Evolutionary conservation across 1,140 invertebrate genomes (phyloP), one percentile per base, ranked within the genome.

Genomic region (Campodea augens): DNA sequence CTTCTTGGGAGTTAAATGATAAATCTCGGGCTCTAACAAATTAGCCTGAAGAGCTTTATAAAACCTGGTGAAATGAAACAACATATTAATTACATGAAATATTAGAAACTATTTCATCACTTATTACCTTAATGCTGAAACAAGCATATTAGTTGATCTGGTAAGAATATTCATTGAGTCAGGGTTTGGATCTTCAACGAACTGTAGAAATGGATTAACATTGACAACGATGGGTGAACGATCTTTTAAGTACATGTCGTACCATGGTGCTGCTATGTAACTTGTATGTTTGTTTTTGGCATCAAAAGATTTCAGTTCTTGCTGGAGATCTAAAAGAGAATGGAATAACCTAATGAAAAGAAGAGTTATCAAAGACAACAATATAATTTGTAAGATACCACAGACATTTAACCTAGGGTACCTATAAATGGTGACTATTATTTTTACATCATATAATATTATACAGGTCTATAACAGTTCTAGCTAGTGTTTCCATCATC

Each of bases 261-360:
- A 96, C 90, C 90, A 96, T 36, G 78, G 77, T 47, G 78, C 77
- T 13, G 81, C 85, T 50, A 98, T 92, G 57, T 97, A 98, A 60
- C 87, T 96, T 1, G 91, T 96, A 50, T 93, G 76, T 54, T 81
- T 83, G 57, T 96, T 88, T 20, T 56, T 58, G 49, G 76, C 73
- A 61, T 97, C 82, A 36, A 69, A 66, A 12, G 61, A 56, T 47
- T 79, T 61, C 4, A 98, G 62, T 55, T 76, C 63, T 25, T 75
- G 63, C 52, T 97, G 86, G 5, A 97, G 63, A 24, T 66, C 67
- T 72, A 51, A 25, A 47, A 52, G 19, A 47, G 29, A 39, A 29
- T 45, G 23, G 43, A 52, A 41, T 40, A 10, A 15, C 7, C 27
- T 32, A 32, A 32, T 15, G 15, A 10, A 15, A 32, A 10, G 27